phyloP scores from a whole-genome alignment of 2,888 invertebrate species.

The Lochmaea capreae region DNA sequence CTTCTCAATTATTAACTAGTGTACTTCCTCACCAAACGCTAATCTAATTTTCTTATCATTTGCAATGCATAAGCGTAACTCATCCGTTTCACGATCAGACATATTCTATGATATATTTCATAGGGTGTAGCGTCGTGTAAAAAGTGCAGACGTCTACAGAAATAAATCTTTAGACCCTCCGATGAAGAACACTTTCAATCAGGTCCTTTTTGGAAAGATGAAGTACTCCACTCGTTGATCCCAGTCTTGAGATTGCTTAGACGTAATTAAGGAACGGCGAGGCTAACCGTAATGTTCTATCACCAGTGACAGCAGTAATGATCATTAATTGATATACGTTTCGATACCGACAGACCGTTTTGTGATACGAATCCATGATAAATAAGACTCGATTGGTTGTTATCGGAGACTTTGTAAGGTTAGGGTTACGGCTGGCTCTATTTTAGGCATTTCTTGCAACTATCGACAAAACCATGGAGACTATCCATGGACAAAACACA shows the following conservation, averaged over 20 bases:
- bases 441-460: too few species aligned
- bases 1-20: too few species aligned
- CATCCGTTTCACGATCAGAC: too few species aligned
- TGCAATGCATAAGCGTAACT: not conserved
- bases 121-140: not conserved
- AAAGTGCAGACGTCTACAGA: constrained; percentile 17
- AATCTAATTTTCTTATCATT: not conserved
- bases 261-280: constrained; percentile 42
- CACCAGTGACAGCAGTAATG: constrained; percentile 33
- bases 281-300: constrained; percentile 37
- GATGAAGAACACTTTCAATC: constrained; percentile 11
- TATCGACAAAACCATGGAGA: too few species aligned
- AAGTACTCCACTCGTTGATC: constrained; percentile 14
- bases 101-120: not conserved
- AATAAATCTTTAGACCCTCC: constrained; percentile 15
- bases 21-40: too few species aligned
- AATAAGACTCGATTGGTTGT: not conserved
- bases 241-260: constrained; percentile 26
- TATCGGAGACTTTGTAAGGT: too few species aligned
- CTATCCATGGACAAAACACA: too few species aligned
- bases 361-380: constrained; percentile 35
- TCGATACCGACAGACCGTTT: constrained; percentile 32
- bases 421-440: too few species aligned
- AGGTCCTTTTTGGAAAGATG: constrained; percentile 7
- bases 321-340: constrained; percentile 38